phyloP scores from a whole-genome alignment of 2,888 invertebrate species.

The Drosophila helvetica region DNA sequence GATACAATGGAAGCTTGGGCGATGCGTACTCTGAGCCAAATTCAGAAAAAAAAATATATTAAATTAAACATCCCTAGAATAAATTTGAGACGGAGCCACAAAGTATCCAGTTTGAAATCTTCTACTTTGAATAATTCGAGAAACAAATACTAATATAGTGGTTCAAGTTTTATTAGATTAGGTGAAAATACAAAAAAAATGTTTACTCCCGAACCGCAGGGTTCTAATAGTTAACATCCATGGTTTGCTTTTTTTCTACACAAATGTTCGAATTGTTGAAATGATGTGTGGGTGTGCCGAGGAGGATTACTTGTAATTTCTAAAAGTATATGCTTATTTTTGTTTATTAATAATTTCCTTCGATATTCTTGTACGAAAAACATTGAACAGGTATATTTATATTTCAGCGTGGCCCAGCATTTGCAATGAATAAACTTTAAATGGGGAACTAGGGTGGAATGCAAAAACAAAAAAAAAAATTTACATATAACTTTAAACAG shows the following conservation, averaged over 20 bases:
- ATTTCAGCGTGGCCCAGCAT: not conserved
- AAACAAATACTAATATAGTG: too few relatives aligned
- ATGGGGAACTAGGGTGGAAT: not conserved
- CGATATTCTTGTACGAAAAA: conserved; percentile 13
- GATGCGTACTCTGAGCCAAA: too few relatives aligned
- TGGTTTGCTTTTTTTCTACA: too few relatives aligned
- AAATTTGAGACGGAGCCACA: too few relatives aligned
- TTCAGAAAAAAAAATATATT: too few relatives aligned
- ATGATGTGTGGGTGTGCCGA: not conserved
- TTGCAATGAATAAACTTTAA: conserved; percentile 6
- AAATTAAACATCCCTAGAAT: too few relatives aligned
- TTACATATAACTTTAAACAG: conserved; percentile 33
- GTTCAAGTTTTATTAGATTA: not conserved
- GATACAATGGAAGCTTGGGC: too few relatives aligned
- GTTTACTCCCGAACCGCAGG: not conserved
- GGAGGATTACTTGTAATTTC: not conserved
- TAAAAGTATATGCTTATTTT: conserved; percentile 1
- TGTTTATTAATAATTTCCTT: conserved; percentile 23
- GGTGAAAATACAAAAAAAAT: not conserved
- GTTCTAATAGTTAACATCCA: not conserved
- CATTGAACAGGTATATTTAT: conserved; percentile 23
- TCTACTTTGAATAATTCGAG: too few relatives aligned
- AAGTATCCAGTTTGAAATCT: too few relatives aligned
- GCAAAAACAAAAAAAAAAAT: conserved; percentile 30
- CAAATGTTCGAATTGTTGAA: not conserved